A percentile compares a stretch with the other conserved stretches of the same genome.
Evolutionary conservation across 2,113 vertebrate genomes (phyloP).

Genomic region (Haliaeetus leucogaster): DNA sequence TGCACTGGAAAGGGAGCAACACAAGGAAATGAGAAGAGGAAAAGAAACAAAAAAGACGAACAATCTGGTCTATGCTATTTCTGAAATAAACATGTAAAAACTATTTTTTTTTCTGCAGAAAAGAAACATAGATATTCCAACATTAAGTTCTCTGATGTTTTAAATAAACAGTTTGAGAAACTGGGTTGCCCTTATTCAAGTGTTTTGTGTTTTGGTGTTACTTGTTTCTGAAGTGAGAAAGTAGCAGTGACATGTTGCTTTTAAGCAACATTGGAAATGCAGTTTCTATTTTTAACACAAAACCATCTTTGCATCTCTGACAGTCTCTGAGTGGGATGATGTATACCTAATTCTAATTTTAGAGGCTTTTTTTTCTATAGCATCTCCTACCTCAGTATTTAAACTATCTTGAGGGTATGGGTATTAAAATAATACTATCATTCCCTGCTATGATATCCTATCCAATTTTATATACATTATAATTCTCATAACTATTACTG

Average conservation of each 20-base stretch:
- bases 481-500: not conserved
- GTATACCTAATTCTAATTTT: not conserved
- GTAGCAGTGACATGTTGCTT: not conserved
- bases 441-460: not conserved
- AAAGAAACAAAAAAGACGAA: not conserved
- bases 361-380: not conserved
- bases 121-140: not conserved
- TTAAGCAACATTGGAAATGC: not conserved
- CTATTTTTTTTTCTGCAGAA: not conserved
- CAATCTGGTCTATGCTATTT: not conserved
- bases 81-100: not conserved
- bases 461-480: not conserved
- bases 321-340: not conserved
- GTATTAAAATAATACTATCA: not conserved
- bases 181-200: not conserved
- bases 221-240: not conserved
- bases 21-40: not conserved
- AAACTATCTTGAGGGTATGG: not conserved
- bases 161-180: not conserved
- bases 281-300: not conserved
- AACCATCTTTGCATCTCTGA: not conserved
- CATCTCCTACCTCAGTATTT: not conserved
- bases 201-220: not conserved
- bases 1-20: not conserved
- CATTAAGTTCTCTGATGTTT: not conserved